phyloP scores from a whole-genome alignment of 1,140 invertebrate genomes.

The Neodiprion fabricii region DNA sequence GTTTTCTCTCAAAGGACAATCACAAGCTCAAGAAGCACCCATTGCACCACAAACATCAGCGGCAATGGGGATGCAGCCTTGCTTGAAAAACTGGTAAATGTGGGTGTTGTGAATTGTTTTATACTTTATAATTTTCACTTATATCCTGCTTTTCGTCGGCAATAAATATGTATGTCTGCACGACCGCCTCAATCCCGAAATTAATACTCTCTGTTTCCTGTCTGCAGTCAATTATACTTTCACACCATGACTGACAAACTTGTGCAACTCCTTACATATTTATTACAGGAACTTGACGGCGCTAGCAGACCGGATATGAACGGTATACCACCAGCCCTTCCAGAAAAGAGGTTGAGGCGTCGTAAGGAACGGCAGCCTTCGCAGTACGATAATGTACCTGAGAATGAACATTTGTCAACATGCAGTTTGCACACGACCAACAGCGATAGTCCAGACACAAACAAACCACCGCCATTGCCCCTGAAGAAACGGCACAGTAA shows the following conservation, averaged over 20 bases:
- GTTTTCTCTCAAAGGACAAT: slow-evolving; percentile 49
- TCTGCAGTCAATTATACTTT: too few species aligned
- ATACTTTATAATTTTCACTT: slow-evolving; percentile 22
- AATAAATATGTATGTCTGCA: not conserved
- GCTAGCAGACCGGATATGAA: slow-evolving; percentile 46
- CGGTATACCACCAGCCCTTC: slow-evolving; percentile 70
- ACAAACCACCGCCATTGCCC: slow-evolving; percentile 85
- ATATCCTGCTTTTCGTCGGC: slow-evolving; percentile 9
- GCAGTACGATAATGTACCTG: slow-evolving; percentile 76
- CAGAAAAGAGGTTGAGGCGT: slow-evolving; percentile 65
- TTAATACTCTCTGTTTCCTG: not conserved
- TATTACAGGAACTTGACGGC: slow-evolving; percentile 48
- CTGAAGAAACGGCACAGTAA: slow-evolving; percentile 93
- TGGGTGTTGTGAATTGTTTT: slow-evolving; percentile 40
- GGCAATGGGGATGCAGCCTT: slow-evolving; percentile 43
- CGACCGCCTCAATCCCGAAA: not conserved
- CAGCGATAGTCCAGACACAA: slow-evolving; percentile 60
- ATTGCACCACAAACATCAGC: slow-evolving; percentile 45
- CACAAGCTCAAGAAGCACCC: slow-evolving; percentile 50
- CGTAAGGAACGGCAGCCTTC: slow-evolving; percentile 69
- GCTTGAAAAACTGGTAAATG: slow-evolving; percentile 56
- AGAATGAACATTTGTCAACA: slow-evolving; percentile 65
- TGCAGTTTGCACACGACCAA: slow-evolving; percentile 62
- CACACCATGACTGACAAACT: not conserved
- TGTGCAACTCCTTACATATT: not conserved